Evolutionary conservation across 37 sponge, comb jelly and placozoan species (phyloP).

Genomic region (Ephydatia muelleri): DNA sequence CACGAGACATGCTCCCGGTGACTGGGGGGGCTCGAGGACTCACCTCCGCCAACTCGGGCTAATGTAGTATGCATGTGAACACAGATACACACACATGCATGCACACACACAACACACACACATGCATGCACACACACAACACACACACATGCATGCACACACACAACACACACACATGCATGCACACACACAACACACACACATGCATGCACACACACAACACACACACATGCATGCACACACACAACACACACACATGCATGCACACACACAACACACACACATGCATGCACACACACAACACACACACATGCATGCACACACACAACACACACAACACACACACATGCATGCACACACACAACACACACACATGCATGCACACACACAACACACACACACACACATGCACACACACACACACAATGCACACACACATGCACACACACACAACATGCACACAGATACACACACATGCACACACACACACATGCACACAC

Average conservation of each 20-base stretch:
- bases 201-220: too few species aligned
- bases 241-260: not conserved
- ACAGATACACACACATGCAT: not conserved
- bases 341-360: not conserved
- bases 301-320: too few species aligned
- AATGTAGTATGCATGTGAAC: not conserved
- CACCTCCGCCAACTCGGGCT: constrained; percentile 40
- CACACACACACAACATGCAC: too few species aligned
- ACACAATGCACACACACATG: too few species aligned
- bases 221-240: not conserved
- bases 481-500: not conserved
- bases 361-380: too few species aligned
- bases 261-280: too few species aligned
- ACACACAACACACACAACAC: too few species aligned
- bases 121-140: not conserved
- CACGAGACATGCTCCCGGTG: constrained; percentile 71
- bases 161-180: too few species aligned
- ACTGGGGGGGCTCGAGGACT: constrained; percentile 40
- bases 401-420: too few species aligned
- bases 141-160: too few species aligned
- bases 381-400: not conserved
- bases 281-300: not conserved
- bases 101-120: too few species aligned
- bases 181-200: not conserved
- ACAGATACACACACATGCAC: not conserved